Conservation (phyloP, 2,113 vertebrate genomes). For the Mastomys natalensis region DNA sequence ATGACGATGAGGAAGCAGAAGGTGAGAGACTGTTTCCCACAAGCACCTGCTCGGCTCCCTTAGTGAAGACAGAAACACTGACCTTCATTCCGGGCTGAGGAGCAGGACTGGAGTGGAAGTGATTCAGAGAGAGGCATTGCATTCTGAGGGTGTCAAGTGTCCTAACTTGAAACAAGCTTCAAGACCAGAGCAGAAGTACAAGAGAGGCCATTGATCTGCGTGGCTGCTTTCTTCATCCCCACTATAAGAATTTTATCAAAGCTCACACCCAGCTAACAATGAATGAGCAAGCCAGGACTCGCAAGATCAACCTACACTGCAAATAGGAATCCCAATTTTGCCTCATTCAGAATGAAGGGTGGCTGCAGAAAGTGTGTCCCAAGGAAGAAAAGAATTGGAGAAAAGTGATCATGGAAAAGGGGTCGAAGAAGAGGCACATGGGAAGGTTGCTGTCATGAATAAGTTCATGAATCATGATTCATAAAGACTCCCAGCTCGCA, state of each 20-base stretch:
- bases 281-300: constrained; percentile 40
- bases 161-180: constrained; percentile 57
- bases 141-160: constrained; percentile 17
- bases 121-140: neutral
- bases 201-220: constrained; percentile 34
- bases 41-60: constrained; percentile 32
- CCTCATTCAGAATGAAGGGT: neutral
- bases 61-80: constrained; percentile 59
- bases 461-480: neutral
- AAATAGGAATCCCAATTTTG: constrained; percentile 26
- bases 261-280: constrained; percentile 44
- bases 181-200: constrained; percentile 35
- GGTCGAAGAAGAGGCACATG: neutral
- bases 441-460: neutral
- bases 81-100: constrained; percentile 26
- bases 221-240: constrained; percentile 21
- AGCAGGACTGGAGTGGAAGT: neutral
- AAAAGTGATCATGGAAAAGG: neutral
- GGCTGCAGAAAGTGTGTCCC: neutral
- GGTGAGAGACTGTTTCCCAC: neutral
- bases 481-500: neutral
- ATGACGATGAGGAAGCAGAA: constrained; percentile 1
- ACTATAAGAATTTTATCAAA: constrained; percentile 71
- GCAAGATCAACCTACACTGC: constrained; percentile 28
- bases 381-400: constrained; percentile 28